phyloP scores from a whole-genome alignment of 2,888 invertebrate genomes.

The Tachina lurida region DNA sequence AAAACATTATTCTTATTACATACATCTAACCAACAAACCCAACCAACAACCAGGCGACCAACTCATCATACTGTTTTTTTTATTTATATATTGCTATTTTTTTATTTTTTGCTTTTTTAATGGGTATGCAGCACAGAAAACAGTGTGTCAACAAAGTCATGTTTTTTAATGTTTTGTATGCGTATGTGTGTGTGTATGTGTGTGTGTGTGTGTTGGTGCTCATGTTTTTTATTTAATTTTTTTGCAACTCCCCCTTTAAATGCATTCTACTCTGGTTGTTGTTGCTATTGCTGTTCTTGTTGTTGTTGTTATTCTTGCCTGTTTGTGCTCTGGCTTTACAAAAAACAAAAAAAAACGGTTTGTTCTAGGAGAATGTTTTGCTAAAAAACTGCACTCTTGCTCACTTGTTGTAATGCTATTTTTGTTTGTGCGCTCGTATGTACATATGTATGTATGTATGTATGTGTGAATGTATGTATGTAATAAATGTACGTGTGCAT shows the following conservation, averaged over 20 bases:
- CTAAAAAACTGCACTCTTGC: constrained; percentile 66
- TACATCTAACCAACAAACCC: constrained; percentile 38
- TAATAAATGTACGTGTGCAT: constrained; percentile 11
- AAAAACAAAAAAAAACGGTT: constrained; percentile 37
- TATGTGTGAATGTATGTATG: constrained; percentile 3
- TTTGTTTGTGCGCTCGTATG: constrained; percentile 22
- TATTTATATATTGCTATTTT: neutral
- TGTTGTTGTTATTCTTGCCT: neutral
- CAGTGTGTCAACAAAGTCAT: constrained; percentile 71
- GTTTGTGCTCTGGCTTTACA: constrained; percentile 18
- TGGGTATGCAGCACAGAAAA: constrained; percentile 42
- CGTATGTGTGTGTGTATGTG: constrained; percentile 23
- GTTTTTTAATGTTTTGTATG: constrained; percentile 35
- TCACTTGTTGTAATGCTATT: constrained; percentile 67
- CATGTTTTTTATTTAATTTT: constrained; percentile 24
- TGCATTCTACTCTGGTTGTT: constrained; percentile 41
- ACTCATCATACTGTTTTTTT: constrained; percentile 17
- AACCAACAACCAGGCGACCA: constrained; percentile 21
- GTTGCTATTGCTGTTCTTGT: constrained; percentile 16
- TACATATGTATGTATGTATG: neutral
- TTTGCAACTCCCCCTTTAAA: constrained; percentile 65
- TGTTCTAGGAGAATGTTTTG: constrained; percentile 58
- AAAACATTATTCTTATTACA: constrained; percentile 58
- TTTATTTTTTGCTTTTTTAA: neutral
- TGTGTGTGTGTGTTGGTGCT: constrained; percentile 18